phyloP scores from a whole-genome alignment of 2,797 vertebrate genomes.

The Chiroxiphia lanceolata region DNA sequence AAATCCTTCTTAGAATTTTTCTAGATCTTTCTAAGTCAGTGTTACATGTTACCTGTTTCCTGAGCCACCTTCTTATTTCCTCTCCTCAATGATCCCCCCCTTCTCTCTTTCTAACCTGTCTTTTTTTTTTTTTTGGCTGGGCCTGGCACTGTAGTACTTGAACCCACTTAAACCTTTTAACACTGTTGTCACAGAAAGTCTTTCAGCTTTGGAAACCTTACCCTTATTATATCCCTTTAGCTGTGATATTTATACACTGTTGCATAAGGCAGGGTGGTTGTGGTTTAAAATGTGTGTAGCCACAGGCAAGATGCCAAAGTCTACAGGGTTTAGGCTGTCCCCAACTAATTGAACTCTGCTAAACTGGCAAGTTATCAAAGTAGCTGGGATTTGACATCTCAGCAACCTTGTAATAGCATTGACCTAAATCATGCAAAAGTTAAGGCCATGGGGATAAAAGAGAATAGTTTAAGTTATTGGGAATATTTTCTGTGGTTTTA shows the following conservation, averaged over 20 bases:
- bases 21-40: not conserved
- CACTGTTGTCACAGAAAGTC: not conserved
- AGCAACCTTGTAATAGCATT: not conserved
- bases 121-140: not conserved
- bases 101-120: not conserved
- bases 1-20: not conserved
- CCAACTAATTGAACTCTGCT: not conserved
- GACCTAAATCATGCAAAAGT: not conserved
- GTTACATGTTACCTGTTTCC: not conserved
- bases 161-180: conserved; percentile 15
- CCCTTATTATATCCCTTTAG: not conserved
- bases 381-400: not conserved
- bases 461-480: not conserved
- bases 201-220: not conserved
- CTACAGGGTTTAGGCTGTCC: not conserved
- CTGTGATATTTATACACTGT: not conserved
- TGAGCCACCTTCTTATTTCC: not conserved
- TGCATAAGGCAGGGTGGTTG: not conserved
- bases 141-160: not conserved
- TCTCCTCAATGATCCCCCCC: not conserved
- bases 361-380: not conserved
- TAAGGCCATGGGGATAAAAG: not conserved
- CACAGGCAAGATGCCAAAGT: not conserved
- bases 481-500: not conserved
- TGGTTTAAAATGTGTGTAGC: conserved; percentile 8